Base-by-base conservation (phyloP, 2,888 invertebrate genomes). In the Atethmia centrago region DNA sequence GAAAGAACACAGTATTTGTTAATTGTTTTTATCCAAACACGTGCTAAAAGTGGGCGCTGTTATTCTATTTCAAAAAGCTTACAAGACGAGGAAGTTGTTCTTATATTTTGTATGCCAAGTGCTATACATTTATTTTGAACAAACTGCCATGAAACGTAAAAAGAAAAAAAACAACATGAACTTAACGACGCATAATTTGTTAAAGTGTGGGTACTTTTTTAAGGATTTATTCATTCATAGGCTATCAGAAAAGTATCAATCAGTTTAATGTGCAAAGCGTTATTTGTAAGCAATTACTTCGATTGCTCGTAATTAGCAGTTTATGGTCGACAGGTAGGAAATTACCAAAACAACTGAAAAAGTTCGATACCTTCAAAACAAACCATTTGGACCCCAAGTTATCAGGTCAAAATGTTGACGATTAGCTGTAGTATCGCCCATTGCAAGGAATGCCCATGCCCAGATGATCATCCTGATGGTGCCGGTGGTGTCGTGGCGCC, bases 401-500 rank as follows among this genome's bases (percentile, higher is more conserved):
- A 36, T 36, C 3, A 7, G 36, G 36, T 36, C 36, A 36, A 36
- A 36, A 36, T 36, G 36, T 36, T 36, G 36, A 36, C 3, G 7
- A 36, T 4, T 2, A 36, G 36, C 3, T 36, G 5, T 36, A 36
- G 36, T 36, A 31, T 31, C 31, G 2, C 31, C 3, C 4, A 36
- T 36, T 4, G 3, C 7, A 4, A 36, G 36, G 31, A 0, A 7
- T 36, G 36, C 36, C 5, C 36, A 0, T 4, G 36, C 36, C 5
- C 92, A 96, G 96, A 95, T 95, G 91, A 98, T 98, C 90, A 97
- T 99, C 90, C 97, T 99, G 85, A 98, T 99, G 94, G 98, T 99
- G 93, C 99, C 99, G 71, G 98, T 99, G 88, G 97, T 99, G 87
- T 99, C 99, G 83, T 99, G 98, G 97, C 97, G 99, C 89, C 99